Evolutionary conservation across 1,140 invertebrate species (phyloP), one percentile per base, ranked within the genome.

Genomic region (Metaphire vulgaris): DNA sequence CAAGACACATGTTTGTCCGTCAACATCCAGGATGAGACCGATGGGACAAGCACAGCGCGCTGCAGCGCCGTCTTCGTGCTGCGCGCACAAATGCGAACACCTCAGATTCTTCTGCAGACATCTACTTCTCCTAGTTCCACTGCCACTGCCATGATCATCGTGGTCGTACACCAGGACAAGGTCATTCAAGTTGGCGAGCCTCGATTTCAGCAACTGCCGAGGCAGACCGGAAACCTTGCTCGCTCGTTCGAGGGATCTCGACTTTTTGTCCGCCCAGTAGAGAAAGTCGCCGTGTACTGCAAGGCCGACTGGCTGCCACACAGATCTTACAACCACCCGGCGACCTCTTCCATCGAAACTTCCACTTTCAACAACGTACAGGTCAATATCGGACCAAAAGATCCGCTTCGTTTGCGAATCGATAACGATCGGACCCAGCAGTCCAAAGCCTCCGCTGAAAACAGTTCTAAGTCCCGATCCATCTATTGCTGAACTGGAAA

Each of bases 211-310:
- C 74, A 78, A 30, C 16, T 30, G 33, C n/a, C 69, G 30, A n/a
- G 29, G 26, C 16, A n/a, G 30, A 31, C 69, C 69, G 28, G 30
- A 82, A 14, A 73, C 76, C 76, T 86, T 85, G 32, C 84, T 76
- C 15, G 82, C 80, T 6, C 82, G 75, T 67, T 82, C 80, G 12
- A 85, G 81, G 16, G 82, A 33, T 65, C 95, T 88, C 0, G 97
- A 85, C 83, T 97, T 95, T 28, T 97, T 89, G 86, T 99, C 97
- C 0, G 96, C 98, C 95, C 97, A 97, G 84, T 98, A 99, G 71
- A 99, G 95, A 83, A 94, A 97, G 81, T 94, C 90, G 21, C 92
- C 89, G 84, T 91, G 92, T 0, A 98, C 92, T 0, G 95, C 96
- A 15, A 99, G 93, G 0, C 95, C 95, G 83, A 97, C 96, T 12